Evolutionary conservation across 2,888 invertebrate genomes (phyloP).

Genomic region (Agonopterix arenella): DNA sequence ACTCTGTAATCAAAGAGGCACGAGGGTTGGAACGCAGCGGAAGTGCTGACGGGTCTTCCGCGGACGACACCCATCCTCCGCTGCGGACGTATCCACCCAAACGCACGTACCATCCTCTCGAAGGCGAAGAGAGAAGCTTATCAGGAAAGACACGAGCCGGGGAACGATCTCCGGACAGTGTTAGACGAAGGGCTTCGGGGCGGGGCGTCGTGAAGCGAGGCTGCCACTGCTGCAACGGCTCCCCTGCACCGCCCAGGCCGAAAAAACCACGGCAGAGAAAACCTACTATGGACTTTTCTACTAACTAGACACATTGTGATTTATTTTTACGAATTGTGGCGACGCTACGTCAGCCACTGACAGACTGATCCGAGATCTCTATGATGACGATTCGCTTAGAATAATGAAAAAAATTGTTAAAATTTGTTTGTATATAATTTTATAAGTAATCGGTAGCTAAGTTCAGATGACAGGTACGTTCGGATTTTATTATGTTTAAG

Average conservation of each 20-base stretch:
- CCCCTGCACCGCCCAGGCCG: conserved; percentile 69
- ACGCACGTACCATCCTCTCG: conserved; percentile 32
- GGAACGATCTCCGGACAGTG: conserved; percentile 34
- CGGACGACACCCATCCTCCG: conserved; percentile 52
- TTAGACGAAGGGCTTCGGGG: conserved; percentile 51
- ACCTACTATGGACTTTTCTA: conserved; percentile 40
- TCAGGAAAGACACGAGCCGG: conserved; percentile 54
- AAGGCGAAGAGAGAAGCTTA: conserved; percentile 53
- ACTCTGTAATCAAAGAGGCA: conserved; percentile 67
- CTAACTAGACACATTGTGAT: conserved; percentile 1
- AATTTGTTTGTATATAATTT: conserved; percentile 68
- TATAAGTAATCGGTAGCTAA: conserved; percentile 31
- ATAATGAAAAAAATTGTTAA: conserved; percentile 44
- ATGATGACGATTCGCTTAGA: conserved; percentile 30
- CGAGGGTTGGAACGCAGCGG: conserved; percentile 40
- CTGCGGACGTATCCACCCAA: conserved; percentile 59
- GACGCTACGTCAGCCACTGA: conserved; percentile 6
- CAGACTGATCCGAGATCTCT: conserved; percentile 56
- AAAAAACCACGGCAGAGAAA: conserved; percentile 57
- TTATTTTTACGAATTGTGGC: conserved; percentile 6
- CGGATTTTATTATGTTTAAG: conserved; percentile 41
- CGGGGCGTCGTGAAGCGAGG: conserved; percentile 78
- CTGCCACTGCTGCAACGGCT: conserved; percentile 79
- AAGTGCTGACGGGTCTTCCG: conserved; percentile 47
- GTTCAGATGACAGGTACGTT: conserved; percentile 16